These are phyloP conservation scores for Trididemnum nubilum DNA, from an alignment of 23 tunicate genomes.

Conservation along the genomic window DNA sequence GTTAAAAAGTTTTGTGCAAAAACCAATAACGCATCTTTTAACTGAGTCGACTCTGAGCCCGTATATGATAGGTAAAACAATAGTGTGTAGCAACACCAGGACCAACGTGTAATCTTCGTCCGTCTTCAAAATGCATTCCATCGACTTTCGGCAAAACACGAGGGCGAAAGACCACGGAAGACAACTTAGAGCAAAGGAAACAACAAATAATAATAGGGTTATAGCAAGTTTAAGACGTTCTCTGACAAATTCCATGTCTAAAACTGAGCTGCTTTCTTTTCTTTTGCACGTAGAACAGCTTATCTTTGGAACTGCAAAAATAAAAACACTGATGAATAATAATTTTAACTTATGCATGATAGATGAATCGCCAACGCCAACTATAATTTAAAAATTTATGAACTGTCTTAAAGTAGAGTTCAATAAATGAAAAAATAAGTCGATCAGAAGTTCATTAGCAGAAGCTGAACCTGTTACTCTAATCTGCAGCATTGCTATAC, in stretches of 20 bases:
- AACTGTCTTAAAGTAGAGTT: no score
- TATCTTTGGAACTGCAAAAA: not conserved
- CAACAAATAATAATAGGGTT: slow-evolving; percentile 54
- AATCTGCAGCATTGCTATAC: no score
- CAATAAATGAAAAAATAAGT: no score
- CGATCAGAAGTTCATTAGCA: no score
- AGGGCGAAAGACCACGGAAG: slow-evolving; percentile 81
- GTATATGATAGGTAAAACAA: slow-evolving; percentile 66
- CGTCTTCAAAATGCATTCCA: slow-evolving; percentile 32
- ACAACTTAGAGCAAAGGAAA: slow-evolving; percentile 64
- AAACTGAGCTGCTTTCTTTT: slow-evolving; percentile 7
- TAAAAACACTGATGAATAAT: not conserved
- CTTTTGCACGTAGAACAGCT: not conserved
- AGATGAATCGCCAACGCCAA: no score
- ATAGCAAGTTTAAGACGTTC: slow-evolving; percentile 50
- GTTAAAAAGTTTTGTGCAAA: no score
- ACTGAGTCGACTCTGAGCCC: slow-evolving; percentile 74
- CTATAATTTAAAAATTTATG: no score
- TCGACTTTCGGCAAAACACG: slow-evolving; percentile 32
- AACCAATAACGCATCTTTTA: not conserved
- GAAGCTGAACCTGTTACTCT: no score
- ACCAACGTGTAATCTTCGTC: slow-evolving; percentile 60
- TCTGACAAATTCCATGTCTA: not conserved
- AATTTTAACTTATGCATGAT: no score
- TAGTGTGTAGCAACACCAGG: slow-evolving; percentile 62